These are phyloP conservation scores for Sialis lutaria DNA, from an alignment of 2,888 invertebrate genomes.

Conservation along the genomic window DNA sequence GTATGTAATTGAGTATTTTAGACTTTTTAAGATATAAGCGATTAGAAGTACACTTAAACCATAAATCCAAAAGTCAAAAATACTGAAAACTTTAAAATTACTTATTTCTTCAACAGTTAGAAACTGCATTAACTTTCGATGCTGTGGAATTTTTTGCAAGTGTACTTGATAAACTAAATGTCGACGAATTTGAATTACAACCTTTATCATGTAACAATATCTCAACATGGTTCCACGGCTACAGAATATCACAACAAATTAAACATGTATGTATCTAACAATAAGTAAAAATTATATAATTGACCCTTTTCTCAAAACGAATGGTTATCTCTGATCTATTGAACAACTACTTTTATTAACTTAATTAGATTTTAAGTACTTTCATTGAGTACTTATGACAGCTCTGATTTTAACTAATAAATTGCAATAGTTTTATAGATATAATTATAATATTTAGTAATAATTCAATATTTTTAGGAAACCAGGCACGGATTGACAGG, in stretches of 20 bases:
- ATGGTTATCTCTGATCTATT: no score
- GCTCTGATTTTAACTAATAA: neutral
- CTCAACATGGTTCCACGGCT: conserved; percentile 34
- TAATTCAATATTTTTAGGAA: neutral
- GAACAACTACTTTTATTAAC: no score
- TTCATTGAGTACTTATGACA: no score
- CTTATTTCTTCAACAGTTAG: conserved; percentile 22
- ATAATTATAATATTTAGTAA: neutral
- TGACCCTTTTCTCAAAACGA: no score
- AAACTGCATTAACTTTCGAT: conserved; percentile 50
- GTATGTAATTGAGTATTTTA: no score
- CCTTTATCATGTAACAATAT: conserved; percentile 20
- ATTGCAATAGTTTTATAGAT: neutral
- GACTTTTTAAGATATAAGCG: no score
- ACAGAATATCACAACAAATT: conserved; percentile 34
- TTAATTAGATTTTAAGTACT: no score
- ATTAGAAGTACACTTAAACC: no score
- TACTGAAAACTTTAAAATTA: no score
- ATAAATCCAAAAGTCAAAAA: no score
- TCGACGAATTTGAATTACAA: conserved; percentile 13
- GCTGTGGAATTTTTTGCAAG: conserved; percentile 42
- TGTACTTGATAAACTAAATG: neutral
- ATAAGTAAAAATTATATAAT: neutral
- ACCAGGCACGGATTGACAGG: conserved; percentile 39
- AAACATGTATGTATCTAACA: conserved; percentile 40